Base-by-base conservation (phyloP, 2,888 invertebrate species). In the Cheilosia soror region DNA sequence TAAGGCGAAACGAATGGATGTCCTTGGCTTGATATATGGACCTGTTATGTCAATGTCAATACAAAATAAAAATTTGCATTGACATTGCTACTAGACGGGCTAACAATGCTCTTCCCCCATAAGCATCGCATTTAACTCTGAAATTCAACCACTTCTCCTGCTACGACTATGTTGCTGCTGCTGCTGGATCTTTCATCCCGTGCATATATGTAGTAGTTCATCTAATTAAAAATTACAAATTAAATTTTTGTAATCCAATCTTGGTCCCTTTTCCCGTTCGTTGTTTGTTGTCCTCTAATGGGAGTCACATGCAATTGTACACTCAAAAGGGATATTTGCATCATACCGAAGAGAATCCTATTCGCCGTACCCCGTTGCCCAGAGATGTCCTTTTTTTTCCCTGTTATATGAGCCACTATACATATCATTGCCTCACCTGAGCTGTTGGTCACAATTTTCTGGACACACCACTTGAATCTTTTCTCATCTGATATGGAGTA, bases 161-260 rank as follows among this genome's bases (percentile, higher is more conserved):
- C 33, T 33, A 6, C 9, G 3, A 33, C 3, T 6, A 4, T 47
- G 6, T 1, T 20, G 20, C 20, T 20, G 20, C 2, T 15, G 7
- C n/a, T 15, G 7, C 6, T 6, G 6, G 6, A 3, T 29, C 53
- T 5, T 42, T 53, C 11, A 3, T 55, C 9, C 13, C 42, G 20
- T 55, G 29, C 15, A 55, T 9, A 68, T n/a, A n/a, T 20, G 20
- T 20, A 15, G 15, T n/a, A 27, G 44, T 55, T 53, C n/a, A 75
- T 60, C 55, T 82, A 82, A 82, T 77, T 82, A 72, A 77, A 68
- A 82, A 62, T 58, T 65, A 44, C 75, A 63, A 81, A 81, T 76
- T 63, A 69, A 42, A 76, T 82, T 55, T 77, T 62, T 78, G 83
- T 78, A 78, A 83, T 83, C 68, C 83, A 57, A 78, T 83, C 68